These are phyloP conservation scores for Temnothorax nylanderi DNA, from an alignment of 1,140 invertebrate genomes.

Conservation along the genomic window DNA sequence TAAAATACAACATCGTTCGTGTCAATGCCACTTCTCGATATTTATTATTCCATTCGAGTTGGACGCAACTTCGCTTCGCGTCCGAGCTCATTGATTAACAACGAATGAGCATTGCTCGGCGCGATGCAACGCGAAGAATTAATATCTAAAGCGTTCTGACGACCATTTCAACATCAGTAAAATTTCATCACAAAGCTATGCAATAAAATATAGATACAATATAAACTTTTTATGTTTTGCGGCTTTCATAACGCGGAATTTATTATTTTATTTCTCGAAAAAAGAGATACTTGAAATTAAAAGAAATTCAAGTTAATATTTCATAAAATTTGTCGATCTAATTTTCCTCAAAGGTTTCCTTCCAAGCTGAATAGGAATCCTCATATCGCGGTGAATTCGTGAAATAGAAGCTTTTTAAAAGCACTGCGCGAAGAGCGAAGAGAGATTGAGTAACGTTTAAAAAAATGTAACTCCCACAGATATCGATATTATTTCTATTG, in stretches of 20 bases:
- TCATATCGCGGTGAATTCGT: background rate
- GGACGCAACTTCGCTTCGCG: background rate
- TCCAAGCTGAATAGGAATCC: background rate
- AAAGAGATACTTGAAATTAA: background rate
- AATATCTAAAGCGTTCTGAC: background rate
- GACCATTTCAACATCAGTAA: background rate
- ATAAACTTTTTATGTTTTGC: background rate
- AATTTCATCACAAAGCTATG: background rate
- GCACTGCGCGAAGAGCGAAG: background rate
- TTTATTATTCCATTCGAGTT: constrained; percentile 34
- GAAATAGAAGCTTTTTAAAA: constrained; percentile 33
- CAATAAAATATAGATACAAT: background rate
- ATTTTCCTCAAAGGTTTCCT: background rate
- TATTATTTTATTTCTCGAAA: background rate
- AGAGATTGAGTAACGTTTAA: background rate
- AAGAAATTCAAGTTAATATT: background rate
- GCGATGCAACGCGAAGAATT: background rate
- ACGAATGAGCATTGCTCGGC: constrained; percentile 19
- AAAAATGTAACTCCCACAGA: background rate
- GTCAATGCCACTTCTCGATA: constrained; percentile 34
- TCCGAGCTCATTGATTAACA: constrained; percentile 42
- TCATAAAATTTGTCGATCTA: background rate
- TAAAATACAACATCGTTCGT: constrained; percentile 10
- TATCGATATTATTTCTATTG: background rate
- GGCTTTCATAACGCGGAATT: background rate